phyloP scores from a whole-genome alignment of 2,113 vertebrate genomes.

The Hemibagrus wyckioides region DNA sequence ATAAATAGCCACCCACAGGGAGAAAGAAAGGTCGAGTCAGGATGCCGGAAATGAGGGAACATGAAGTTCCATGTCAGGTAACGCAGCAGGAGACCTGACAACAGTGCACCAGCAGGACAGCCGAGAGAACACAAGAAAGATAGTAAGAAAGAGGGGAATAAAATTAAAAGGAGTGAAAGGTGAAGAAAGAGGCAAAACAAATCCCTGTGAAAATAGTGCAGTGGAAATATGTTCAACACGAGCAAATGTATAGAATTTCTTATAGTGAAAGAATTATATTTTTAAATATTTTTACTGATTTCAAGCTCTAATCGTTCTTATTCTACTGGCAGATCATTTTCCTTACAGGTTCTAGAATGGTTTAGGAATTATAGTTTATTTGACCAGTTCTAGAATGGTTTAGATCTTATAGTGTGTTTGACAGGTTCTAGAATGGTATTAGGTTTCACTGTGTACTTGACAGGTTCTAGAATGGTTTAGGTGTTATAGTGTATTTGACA shows the following conservation, averaged over 20 bases:
- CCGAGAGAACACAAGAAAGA: neutral
- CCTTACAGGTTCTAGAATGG: neutral
- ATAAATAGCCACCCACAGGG: constrained; percentile 12
- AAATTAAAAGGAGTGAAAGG: neutral
- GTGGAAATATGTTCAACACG: neutral
- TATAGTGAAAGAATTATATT: neutral
- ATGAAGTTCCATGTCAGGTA: constrained; percentile 6
- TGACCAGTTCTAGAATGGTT: neutral
- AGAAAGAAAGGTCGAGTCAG: neutral
- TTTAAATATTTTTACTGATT: neutral
- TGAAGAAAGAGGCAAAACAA: neutral
- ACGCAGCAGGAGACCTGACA: neutral
- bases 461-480: neutral
- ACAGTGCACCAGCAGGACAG: neutral
- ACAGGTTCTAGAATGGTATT: neutral
- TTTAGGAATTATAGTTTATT: too few relatives aligned
- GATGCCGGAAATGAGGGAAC: constrained; percentile 17
- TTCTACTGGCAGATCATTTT: neutral
- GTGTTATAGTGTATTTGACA: too few relatives aligned
- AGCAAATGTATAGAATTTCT: neutral
- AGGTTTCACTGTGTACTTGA: neutral
- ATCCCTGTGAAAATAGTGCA: neutral
- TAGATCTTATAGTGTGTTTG: neutral
- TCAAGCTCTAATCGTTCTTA: neutral
- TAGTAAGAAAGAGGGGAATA: neutral